Conservation (phyloP, 2,888 invertebrate genomes). For the Noctua pronuba region DNA sequence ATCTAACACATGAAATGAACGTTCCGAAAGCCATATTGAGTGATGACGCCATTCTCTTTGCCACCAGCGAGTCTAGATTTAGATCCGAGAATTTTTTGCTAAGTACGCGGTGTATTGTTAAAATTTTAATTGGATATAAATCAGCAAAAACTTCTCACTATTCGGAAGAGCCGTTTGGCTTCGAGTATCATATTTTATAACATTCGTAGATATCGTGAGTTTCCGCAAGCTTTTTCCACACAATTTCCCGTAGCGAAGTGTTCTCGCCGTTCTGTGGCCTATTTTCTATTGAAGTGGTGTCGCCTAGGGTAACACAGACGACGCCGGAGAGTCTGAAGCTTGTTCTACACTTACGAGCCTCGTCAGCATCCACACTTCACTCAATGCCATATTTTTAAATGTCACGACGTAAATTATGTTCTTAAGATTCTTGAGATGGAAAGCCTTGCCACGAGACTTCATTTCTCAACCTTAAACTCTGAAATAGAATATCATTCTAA, state of each 20-base stretch:
- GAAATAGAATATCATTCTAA: background rate
- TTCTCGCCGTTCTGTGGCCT: constrained; percentile 78
- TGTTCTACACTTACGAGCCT: constrained; percentile 65
- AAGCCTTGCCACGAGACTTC: constrained; percentile 19
- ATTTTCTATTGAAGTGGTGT: constrained; percentile 82
- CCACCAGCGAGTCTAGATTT: constrained; percentile 70
- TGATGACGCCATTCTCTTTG: constrained; percentile 74
- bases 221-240: constrained; percentile 73
- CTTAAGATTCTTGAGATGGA: constrained; percentile 23
- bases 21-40: constrained; percentile 55
- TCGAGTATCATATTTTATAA: constrained; percentile 24
- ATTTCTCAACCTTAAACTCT: background rate
- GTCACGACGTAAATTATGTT: constrained; percentile 33
- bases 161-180: constrained; percentile 33
- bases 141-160: constrained; percentile 28
- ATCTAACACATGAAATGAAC: constrained; percentile 24
- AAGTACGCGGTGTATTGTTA: constrained; percentile 53
- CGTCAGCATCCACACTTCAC: constrained; percentile 53
- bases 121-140: constrained; percentile 51
- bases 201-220: constrained; percentile 50
- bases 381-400: constrained; percentile 55
- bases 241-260: constrained; percentile 79
- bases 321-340: constrained; percentile 75
- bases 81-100: constrained; percentile 69
- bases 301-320: constrained; percentile 69